These are phyloP conservation scores for Acleris sparsana DNA, from an alignment of 2,888 invertebrate species.

Conservation along the genomic window DNA sequence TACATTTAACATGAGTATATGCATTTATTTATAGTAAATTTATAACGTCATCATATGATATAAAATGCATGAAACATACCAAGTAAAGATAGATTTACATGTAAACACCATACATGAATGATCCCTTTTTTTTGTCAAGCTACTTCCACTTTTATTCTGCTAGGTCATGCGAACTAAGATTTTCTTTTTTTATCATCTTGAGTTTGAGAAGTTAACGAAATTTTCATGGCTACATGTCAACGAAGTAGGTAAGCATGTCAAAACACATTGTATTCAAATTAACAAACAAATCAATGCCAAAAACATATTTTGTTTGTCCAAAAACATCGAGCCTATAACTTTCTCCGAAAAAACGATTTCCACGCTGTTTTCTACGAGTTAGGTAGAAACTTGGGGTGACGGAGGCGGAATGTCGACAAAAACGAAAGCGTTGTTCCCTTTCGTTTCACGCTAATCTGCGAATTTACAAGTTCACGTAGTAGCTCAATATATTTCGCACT, in stretches of 20 bases:
- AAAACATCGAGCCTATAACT: constrained; percentile 44
- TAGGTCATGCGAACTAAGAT: too few species aligned
- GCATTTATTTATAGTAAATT: too few species aligned
- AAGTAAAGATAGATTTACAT: too few species aligned
- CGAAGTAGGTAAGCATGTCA: constrained; percentile 6
- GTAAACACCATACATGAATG: too few species aligned
- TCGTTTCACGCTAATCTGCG: constrained; percentile 64
- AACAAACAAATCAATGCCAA: constrained; percentile 11
- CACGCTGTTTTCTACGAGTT: constrained; percentile 43
- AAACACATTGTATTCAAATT: constrained; percentile 27
- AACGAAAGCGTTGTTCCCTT: constrained; percentile 53
- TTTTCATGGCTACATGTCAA: too few species aligned
- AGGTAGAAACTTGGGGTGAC: constrained; percentile 1
- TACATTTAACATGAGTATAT: too few species aligned
- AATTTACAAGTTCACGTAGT: constrained; percentile 54
- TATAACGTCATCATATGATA: too few species aligned
- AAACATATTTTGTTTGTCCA: constrained; percentile 5
- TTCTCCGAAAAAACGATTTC: constrained; percentile 63
- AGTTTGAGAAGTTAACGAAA: too few species aligned
- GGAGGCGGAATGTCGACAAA: constrained; percentile 25
- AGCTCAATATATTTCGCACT: neutral
- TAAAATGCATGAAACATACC: too few species aligned
- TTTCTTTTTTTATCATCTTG: too few species aligned
- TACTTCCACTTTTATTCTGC: too few species aligned
- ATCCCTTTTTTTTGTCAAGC: too few species aligned